Evolutionary conservation across 35 echinoderm and acorn worm genomes (phyloP), one percentile per base, ranked within the genome.

Genomic region (Heliocidaris tuberculata): DNA sequence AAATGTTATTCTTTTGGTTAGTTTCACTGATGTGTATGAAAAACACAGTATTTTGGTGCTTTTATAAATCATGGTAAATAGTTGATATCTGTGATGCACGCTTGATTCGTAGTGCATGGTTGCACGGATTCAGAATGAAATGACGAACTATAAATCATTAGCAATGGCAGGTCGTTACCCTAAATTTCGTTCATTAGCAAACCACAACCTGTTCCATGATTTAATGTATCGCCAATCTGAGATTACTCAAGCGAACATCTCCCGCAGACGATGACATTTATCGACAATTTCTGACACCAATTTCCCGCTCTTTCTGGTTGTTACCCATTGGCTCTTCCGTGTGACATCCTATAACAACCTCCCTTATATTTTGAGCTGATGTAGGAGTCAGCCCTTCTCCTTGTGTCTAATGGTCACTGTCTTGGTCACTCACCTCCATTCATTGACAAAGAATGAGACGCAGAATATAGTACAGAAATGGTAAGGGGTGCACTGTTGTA

Each of bases 161-260:
- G 7, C 65, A n/a, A 78, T 27, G 19, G 65, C 65, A 78, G 65
- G 65, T 78, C 65, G 27, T 78, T 78, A 24, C 21, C 65, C 65
- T 21, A 78, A 78, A 78, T 78, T 4, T 78, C 65, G 6, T 78
- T 21, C 21, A 78, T 78, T 78, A 78, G 21, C 0, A 42, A n/a
- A 78, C 65, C 19, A 78, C 0, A 27, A 78, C 65, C 19, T 78
- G 2, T 27, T n/a, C 21, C 4, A 42, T 42, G 27, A 19, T 78
- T 19, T 78, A n/a, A 78, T 19, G 4, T 21, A 78, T 27, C 27
- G 65, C 27, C 19, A 78, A 78, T 21, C 65, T 78, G 65, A 78
- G 65, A 19, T 78, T 78, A 78, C 65, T 78, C 19, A 78, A 78
- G 65, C 65, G 65, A 78, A 78, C 65, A 78, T 78, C 65, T 78